Evolutionary conservation across 2,888 invertebrate genomes (phyloP), one percentile per base, ranked within the genome.

Genomic region (Plebejus melissa): DNA sequence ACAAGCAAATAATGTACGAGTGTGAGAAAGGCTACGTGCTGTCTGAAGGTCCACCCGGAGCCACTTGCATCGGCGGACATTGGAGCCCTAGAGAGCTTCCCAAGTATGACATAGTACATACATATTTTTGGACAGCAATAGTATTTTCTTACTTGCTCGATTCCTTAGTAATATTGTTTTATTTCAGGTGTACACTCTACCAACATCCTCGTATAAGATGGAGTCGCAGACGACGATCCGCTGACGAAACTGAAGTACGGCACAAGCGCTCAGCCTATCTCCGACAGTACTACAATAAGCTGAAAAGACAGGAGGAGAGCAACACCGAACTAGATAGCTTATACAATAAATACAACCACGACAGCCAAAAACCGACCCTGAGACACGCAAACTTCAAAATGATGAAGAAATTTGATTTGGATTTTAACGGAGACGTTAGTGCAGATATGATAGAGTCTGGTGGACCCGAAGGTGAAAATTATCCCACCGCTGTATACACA

Each of bases 1-100:
- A 98, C 86, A 97, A 98, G 81, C 98, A 98, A 88, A 98, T 98
- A 76, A 97, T 98, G 96, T 99, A 98, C 87, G 98, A 98, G 83
- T 99, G 99, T 85, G 97, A 98, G 81, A 97, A 97, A 83, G 98
- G 98, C 0, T 98, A 97, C 84, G 97, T 97, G 0, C 87, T 99
- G 41, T 96, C 96, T 38, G 96, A 96, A 80, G 99, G 99, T 1
- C 97, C 98, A 0, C 97, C 98, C 0, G 98, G 98, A 1, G 98
- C 99, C 0, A 99, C 99, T 0, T 99, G 99, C 82, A 96, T 99
- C 41, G 98, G 98, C 7, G 99, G 99, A 0, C 95, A 96, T 77
- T 99, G 99, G 99, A 97, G 98, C 79, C 99, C 99, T 0, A 94
- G 95, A 79, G 96, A 98, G 81, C 87, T 98, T 74, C 98, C 98